Base-by-base conservation (phyloP, 2,888 invertebrate genomes). In the Hydrotaea diabolus region DNA sequence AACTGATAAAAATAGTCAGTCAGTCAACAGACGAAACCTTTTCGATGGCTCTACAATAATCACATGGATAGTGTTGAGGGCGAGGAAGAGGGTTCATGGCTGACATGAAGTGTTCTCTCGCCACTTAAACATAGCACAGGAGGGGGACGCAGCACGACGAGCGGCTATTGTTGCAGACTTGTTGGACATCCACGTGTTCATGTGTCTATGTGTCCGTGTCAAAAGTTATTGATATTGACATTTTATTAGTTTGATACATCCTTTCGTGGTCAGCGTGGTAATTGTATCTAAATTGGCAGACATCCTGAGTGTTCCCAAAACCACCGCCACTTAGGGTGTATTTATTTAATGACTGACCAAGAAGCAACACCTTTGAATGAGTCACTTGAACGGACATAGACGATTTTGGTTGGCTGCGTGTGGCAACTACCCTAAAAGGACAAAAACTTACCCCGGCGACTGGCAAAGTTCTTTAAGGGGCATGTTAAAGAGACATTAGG, bases 341-440 rank as follows among this genome's bases (percentile, higher is more conserved):
- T 87, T 86, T 80, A 87, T 69, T 76, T 31, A 31, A 31, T 31
- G 31, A 2, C 31, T n/a, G n/a, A 31, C 2, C 31, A 31, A 31
- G 3, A 31, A 66, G 39, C 72, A 59, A 78, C 73, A 73, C 71
- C 84, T 81, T 78, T 2, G n/a, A 15, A n/a, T 49, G 49, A 49
- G 3, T 49, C 49, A 49, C n/a, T 2, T 2, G n/a, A n/a, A n/a
- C 49, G n/a, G 39, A 39, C 39, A 39, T 8, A 36, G 36, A 36
- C 36, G 36, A 36, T 8, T 5, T 36, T 36, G n/a, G 8, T 39
- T 39, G 9, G 39, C 39, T 39, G 13, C 39, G 39, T 36, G 5
- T 11, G 43, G 43, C 11, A 36, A 5, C 13, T 43, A 13, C 43
- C 15, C 13, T n/a, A 76, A 55, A 46, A 31, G 43, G 15, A 46